Conservation (phyloP, 2,113 vertebrate species). For the Okapia johnstoni region DNA sequence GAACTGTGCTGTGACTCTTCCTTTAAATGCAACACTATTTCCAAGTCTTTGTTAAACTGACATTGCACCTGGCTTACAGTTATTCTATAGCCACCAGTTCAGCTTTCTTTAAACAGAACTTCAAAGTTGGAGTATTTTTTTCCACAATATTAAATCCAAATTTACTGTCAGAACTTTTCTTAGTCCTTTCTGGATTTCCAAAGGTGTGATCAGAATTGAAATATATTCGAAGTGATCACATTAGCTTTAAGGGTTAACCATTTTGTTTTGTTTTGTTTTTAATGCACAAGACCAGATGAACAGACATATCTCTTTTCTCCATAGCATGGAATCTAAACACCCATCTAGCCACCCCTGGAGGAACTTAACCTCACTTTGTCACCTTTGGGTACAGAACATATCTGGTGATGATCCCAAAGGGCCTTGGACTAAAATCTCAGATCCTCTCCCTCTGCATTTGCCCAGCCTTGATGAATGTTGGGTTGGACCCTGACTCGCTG, state of each 20-base stretch:
- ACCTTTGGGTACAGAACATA: conserved; percentile 19
- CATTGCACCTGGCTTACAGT: background rate
- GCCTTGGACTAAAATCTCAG: background rate
- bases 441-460: background rate
- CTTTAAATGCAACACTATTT: background rate
- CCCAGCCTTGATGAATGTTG: background rate
- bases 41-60: background rate
- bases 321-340: conserved; percentile 1
- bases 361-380: conserved; percentile 66
- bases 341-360: background rate
- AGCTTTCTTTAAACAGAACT: background rate
- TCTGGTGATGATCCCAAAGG: background rate
- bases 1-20: background rate
- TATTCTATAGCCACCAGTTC: background rate
- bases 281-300: conserved; percentile 11
- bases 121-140: conserved; percentile 1
- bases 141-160: conserved; percentile 32
- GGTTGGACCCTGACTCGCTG: background rate
- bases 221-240: background rate
- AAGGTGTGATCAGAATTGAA: background rate
- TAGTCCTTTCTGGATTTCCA: conserved; percentile 37
- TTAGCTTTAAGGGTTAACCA: conserved; percentile 19
- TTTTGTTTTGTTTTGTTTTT: background rate
- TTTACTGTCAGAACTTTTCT: background rate
- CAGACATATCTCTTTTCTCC: conserved; percentile 18